Evolutionary conservation across 2,113 vertebrate genomes (phyloP).

Genomic region (Muntiacus reevesi): DNA sequence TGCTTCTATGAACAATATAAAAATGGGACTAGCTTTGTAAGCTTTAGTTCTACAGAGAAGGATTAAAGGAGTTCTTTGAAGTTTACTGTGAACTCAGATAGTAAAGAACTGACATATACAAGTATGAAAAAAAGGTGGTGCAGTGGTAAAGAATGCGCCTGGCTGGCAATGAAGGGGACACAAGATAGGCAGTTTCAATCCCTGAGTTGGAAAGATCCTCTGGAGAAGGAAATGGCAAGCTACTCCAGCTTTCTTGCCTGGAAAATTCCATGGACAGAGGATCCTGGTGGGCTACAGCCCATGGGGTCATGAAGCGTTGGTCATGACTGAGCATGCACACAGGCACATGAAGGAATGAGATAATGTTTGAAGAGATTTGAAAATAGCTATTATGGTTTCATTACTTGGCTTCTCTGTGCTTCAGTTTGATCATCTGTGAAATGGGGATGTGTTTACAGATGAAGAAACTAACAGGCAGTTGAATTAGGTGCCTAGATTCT

Average conservation of each 20-base stretch:
- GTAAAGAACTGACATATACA: accelerated
- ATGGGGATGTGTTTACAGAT: not conserved
- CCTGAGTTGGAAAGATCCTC: not conserved
- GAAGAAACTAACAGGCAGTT: not conserved
- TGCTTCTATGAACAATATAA: not conserved
- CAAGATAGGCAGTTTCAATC: not conserved
- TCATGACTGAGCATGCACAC: not conserved
- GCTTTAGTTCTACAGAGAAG: not conserved
- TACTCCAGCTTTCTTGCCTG: not conserved
- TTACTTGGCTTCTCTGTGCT: not conserved
- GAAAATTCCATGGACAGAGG: not conserved
- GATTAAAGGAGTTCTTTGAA: not conserved
- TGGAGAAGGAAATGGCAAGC: not conserved
- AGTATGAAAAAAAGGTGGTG: accelerated
- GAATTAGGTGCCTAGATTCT: not conserved
- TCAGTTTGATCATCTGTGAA: not conserved
- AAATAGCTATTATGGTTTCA: not conserved
- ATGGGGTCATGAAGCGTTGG: not conserved
- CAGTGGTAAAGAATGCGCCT: not conserved
- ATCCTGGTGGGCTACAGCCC: not conserved
- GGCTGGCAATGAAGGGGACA: not conserved
- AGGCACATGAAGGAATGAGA: not conserved
- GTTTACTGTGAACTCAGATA: too few species aligned
- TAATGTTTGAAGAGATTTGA: not conserved
- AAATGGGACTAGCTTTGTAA: not conserved